phyloP scores from a whole-genome alignment of 2,113 vertebrate species.

The Stictonetta naevosa region DNA sequence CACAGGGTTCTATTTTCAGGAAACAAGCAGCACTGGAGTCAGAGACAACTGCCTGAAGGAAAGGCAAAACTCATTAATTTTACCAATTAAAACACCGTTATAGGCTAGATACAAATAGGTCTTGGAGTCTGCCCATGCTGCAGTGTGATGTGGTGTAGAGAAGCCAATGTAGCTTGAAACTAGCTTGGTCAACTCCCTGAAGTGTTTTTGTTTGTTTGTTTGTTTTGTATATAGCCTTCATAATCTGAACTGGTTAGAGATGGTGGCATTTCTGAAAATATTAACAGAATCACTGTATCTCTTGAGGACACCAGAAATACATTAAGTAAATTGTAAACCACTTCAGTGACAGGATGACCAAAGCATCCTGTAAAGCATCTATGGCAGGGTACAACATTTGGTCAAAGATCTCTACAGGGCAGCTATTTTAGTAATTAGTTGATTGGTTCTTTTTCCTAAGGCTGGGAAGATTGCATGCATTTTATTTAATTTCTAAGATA shows the following conservation, averaged over 20 bases:
- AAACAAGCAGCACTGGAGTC: background rate
- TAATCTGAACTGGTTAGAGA: background rate
- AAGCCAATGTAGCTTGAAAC: background rate
- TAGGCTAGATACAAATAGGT: background rate
- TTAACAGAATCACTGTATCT: background rate
- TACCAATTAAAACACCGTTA: background rate
- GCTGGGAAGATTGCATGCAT: background rate
- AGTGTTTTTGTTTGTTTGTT: background rate
- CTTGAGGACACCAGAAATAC: background rate
- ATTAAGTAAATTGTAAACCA: background rate
- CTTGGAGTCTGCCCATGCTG: background rate
- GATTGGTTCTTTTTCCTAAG: background rate
- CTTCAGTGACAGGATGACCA: background rate
- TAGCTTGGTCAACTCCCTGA: background rate
- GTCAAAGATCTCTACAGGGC: background rate
- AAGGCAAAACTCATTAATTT: background rate
- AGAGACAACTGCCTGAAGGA: background rate
- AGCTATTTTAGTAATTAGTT: background rate
- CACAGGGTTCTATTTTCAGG: background rate
- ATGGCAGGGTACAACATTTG: background rate
- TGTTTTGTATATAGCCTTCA: background rate
- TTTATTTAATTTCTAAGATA: background rate
- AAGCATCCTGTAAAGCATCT: background rate
- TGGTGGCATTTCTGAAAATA: background rate
- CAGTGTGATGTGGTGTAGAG: background rate